These are phyloP conservation scores for Epinotia demarniana DNA, from an alignment of 2,888 invertebrate species.

Conservation along the genomic window DNA sequence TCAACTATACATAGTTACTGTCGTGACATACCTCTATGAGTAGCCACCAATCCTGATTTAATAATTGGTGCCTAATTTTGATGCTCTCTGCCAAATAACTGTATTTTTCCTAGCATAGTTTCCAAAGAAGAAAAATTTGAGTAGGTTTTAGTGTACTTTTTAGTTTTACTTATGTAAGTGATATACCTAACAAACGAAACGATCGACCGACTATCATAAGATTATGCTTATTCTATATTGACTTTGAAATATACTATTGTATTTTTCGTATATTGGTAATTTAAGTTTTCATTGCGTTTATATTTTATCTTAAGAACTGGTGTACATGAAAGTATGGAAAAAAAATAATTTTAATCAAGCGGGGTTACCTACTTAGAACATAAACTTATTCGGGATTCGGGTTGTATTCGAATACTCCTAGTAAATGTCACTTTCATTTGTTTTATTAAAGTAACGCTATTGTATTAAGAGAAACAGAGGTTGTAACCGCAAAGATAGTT, in stretches of 20 bases:
- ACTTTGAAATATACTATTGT: conserved; percentile 25
- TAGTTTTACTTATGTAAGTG: no score
- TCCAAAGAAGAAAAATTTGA: not conserved
- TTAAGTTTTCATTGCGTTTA: conserved; percentile 12
- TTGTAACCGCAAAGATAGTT: no score
- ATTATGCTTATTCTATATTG: conserved; percentile 10
- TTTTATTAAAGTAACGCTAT: not conserved
- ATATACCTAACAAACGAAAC: not conserved
- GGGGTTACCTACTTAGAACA: not conserved
- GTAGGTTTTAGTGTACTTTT: no score
- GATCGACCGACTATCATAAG: conserved; percentile 13
- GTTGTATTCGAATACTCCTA: not conserved
- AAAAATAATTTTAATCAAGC: not conserved
- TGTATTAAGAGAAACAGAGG: not conserved
- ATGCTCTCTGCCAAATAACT: conserved; percentile 1
- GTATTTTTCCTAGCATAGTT: conserved; percentile 8
- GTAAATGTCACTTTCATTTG: not conserved
- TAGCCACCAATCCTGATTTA: not conserved
- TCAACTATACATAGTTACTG: not conserved
- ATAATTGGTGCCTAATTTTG: not conserved
- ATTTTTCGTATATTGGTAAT: conserved; percentile 34
- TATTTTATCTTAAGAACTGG: not conserved
- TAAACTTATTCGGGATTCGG: not conserved
- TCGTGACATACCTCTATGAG: not conserved
- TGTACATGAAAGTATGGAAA: not conserved